phyloP scores from a whole-genome alignment of 2,888 invertebrate genomes.

The Ochropleura plecta region DNA sequence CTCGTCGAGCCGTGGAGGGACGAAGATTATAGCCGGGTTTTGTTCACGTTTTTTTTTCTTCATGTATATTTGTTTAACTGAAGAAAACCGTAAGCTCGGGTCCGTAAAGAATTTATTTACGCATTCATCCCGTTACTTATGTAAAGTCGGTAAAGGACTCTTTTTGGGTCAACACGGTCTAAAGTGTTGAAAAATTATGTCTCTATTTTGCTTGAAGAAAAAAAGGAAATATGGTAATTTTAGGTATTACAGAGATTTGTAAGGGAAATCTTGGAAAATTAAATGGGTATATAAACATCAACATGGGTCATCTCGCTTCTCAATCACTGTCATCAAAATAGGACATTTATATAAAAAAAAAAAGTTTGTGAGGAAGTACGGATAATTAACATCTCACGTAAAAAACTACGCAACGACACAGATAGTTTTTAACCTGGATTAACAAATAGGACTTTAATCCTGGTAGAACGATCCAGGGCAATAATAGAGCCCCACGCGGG shows the following conservation, averaged over 20 bases:
- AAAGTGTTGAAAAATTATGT: constrained; percentile 38
- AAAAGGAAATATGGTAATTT: constrained; percentile 11
- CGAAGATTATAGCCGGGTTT: constrained; percentile 71
- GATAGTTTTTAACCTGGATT: too few species aligned
- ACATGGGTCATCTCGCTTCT: too few species aligned
- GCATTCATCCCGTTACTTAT: constrained; percentile 51
- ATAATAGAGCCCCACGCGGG: too few species aligned
- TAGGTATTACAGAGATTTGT: neutral
- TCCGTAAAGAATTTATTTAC: constrained; percentile 56
- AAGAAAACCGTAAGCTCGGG: constrained; percentile 52
- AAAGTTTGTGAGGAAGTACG: too few species aligned
- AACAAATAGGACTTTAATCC: too few species aligned
- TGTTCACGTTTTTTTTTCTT: constrained; percentile 65
- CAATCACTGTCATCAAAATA: too few species aligned
- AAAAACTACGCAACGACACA: too few species aligned
- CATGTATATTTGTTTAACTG: constrained; percentile 57
- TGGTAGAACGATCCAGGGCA: too few species aligned
- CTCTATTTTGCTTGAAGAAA: constrained; percentile 12
- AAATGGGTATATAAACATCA: neutral
- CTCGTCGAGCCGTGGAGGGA: constrained; percentile 69
- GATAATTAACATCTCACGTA: too few species aligned
- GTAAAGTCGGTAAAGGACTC: constrained; percentile 46
- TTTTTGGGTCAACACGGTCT: constrained; percentile 31
- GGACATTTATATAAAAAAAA: too few species aligned
- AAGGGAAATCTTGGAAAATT: neutral